Conservation (phyloP, 2,797 vertebrate genomes). For the Artibeus lituratus region DNA sequence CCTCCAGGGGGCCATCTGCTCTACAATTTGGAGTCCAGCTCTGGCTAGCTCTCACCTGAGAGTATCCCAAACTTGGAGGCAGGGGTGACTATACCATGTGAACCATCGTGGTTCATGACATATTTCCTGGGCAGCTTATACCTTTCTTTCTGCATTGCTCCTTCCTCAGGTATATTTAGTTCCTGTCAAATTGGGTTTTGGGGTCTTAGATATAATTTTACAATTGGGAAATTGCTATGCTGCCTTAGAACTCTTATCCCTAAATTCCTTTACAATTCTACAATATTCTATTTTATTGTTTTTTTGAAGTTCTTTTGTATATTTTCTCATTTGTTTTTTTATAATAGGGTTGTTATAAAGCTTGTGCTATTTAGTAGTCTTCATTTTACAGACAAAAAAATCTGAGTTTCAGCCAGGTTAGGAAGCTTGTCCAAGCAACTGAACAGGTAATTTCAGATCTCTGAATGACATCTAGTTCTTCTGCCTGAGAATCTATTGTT, state of each 20-base stretch:
- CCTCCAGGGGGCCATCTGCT: neutral
- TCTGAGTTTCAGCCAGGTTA: neutral
- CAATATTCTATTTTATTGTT: neutral
- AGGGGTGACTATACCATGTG: too few relatives aligned
- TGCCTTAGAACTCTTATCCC: neutral
- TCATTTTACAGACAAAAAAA: neutral
- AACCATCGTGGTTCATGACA: neutral
- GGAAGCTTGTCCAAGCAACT: neutral
- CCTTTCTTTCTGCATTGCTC: neutral
- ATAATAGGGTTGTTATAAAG: neutral
- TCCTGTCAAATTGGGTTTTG: neutral
- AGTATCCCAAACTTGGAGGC: neutral
- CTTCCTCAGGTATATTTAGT: neutral
- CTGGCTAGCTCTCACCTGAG: neutral
- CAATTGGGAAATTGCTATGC: neutral
- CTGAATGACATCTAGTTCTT: neutral
- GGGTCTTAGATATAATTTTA: neutral
- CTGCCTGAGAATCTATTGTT: neutral
- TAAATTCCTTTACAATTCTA: neutral
- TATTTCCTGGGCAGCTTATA: neutral
- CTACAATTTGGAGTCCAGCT: neutral
- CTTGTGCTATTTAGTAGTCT: neutral
- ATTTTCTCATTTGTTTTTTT: neutral
- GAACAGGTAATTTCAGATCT: neutral
- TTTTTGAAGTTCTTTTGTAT: neutral